phyloP scores from a whole-genome alignment of 2,888 invertebrate genomes.

The Caenorhabditis imperialis region DNA sequence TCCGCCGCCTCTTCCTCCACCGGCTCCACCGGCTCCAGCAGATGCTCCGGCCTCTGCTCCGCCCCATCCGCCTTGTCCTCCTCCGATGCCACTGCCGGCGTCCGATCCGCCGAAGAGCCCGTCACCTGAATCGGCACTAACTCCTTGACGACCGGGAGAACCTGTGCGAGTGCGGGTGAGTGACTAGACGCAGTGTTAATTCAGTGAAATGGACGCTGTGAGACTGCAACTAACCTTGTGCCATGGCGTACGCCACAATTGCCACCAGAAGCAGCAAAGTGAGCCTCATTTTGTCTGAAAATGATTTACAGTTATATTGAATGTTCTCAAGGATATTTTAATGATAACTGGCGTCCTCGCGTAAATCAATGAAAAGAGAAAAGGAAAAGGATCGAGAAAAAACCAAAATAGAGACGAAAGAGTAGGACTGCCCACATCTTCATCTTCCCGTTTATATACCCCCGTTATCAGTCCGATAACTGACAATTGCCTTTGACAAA shows the following conservation, averaged over 20 bases:
- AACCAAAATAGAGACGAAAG: no score
- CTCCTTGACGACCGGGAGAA: conserved; percentile 31
- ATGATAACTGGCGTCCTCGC: no score
- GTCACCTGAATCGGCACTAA: conserved; percentile 27
- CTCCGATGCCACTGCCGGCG: conserved; percentile 29
- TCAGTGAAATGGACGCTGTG: no score
- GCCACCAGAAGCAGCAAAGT: conserved; percentile 21
- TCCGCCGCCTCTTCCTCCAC: conserved; percentile 11
- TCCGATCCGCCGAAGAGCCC: conserved; percentile 37
- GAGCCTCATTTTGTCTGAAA: conserved; percentile 18
- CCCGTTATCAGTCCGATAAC: no score
- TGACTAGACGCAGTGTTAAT: no score
- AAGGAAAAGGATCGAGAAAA: no score
- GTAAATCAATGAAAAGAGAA: no score
- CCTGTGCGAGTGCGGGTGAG: conserved; percentile 7
- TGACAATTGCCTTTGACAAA: no score
- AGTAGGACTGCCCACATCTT: no score
- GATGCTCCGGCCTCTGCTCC: conserved; percentile 11
- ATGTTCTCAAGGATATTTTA: no score
- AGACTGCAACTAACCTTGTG: conserved; percentile 28
- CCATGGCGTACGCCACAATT: conserved; percentile 19
- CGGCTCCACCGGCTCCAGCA: neutral
- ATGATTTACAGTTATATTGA: no score
- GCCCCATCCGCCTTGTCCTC: conserved; percentile 18
- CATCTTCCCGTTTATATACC: no score